Evolutionary conservation across 2,888 invertebrate genomes (phyloP).

Genomic region (Metopia argyrocephala): DNA sequence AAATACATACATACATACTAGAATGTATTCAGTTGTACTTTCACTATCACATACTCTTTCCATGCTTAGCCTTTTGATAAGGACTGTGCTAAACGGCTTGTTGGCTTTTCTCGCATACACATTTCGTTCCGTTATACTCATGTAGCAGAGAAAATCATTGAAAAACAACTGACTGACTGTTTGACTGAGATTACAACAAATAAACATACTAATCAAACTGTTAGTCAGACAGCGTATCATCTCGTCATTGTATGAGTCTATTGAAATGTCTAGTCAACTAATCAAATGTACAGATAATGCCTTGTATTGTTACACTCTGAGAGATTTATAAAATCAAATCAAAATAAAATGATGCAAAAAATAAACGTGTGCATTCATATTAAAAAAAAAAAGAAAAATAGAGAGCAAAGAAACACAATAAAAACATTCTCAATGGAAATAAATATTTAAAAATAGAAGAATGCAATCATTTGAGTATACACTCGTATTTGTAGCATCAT

Average conservation of each 20-base stretch:
- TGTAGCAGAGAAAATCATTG: neutral
- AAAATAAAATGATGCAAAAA: neutral
- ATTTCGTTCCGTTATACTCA: neutral
- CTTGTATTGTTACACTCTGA: neutral
- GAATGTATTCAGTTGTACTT: too few relatives aligned
- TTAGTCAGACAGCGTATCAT: neutral
- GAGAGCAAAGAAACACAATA: neutral
- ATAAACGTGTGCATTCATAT: neutral
- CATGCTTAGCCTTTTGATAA: too few relatives aligned
- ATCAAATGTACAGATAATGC: neutral
- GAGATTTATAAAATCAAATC: neutral
- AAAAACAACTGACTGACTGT: too few relatives aligned
- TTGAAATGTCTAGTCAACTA: neutral
- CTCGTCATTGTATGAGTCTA: neutral
- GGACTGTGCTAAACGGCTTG: neutral
- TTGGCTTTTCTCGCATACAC: neutral
- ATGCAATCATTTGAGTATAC: neutral
- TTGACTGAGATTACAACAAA: too few relatives aligned
- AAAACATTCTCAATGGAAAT: neutral
- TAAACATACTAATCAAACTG: neutral
- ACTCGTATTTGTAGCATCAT: neutral
- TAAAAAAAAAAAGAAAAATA: too few relatives aligned
- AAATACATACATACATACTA: too few relatives aligned
- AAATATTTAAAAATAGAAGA: neutral
- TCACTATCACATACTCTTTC: too few relatives aligned